These are phyloP conservation scores for Samia ricini DNA, from an alignment of 1,140 invertebrate genomes.

Conservation along the genomic window DNA sequence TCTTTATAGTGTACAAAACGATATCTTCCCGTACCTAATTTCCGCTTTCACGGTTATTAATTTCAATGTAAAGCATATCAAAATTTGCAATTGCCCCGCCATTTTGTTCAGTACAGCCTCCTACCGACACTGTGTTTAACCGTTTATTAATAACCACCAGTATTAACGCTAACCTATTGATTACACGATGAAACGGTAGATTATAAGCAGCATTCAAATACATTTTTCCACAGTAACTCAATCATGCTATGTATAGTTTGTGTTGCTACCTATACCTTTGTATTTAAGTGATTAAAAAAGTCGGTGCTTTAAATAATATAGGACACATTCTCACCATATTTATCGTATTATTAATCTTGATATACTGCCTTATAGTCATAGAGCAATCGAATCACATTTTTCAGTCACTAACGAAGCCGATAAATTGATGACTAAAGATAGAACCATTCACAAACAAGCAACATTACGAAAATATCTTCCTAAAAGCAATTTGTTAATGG, in stretches of 20 bases:
- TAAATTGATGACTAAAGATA: conserved; percentile 61
- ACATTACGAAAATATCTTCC: conserved; percentile 60
- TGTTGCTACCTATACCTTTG: not conserved
- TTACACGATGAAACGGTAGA: conserved; percentile 53
- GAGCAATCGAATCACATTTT: conserved; percentile 55
- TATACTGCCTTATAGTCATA: conserved; percentile 64
- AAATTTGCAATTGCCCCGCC: conserved; percentile 52
- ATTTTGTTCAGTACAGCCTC: conserved; percentile 36
- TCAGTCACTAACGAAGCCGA: conserved; percentile 61
- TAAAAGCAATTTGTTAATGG: conserved; percentile 59
- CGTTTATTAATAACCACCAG: conserved; percentile 29
- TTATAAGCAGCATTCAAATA: conserved; percentile 52
- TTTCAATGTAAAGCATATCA: conserved; percentile 33
- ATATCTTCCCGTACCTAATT: conserved; percentile 42
- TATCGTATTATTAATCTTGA: conserved; percentile 53
- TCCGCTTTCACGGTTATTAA: conserved; percentile 49
- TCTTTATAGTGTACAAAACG: conserved; percentile 14
- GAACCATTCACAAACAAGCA: conserved; percentile 51
- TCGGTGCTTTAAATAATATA: conserved; percentile 2
- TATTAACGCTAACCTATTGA: conserved; percentile 43
- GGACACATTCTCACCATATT: conserved; percentile 38
- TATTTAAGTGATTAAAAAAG: not conserved
- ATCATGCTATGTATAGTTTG: conserved; percentile 14
- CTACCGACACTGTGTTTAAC: conserved; percentile 40
- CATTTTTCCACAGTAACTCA: conserved; percentile 42